Evolutionary conservation across 2,797 vertebrate genomes (phyloP).

Genomic region (Podarcis lilfordi): DNA sequence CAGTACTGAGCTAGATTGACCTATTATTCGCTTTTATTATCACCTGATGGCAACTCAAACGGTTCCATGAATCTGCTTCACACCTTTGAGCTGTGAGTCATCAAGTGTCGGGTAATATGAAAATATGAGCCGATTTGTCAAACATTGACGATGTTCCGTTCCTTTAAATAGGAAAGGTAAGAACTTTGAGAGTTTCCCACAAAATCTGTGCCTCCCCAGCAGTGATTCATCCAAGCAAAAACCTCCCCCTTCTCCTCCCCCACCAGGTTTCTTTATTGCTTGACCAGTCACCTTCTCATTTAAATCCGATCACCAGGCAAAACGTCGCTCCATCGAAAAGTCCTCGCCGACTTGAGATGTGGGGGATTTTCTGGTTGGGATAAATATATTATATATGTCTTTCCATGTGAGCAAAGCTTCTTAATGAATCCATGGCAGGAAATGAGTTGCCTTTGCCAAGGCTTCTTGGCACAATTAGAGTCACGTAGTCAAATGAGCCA

Average conservation of each 20-base stretch:
- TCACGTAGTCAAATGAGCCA: slow-evolving; percentile 66
- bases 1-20: too few species aligned
- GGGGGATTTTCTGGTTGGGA: slow-evolving; percentile 54
- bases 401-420: slow-evolving; percentile 72
- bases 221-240: slow-evolving; percentile 1
- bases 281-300: slow-evolving; percentile 9
- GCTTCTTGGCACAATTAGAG: slow-evolving; percentile 74
- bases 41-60: neutral
- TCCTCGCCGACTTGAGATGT: slow-evolving; percentile 54
- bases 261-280: neutral
- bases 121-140: neutral
- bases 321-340: slow-evolving; percentile 60
- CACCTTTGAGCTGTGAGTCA: neutral
- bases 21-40: neutral
- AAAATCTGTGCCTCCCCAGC: neutral
- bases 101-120: neutral
- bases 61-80: neutral
- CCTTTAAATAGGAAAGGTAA: slow-evolving; percentile 18
- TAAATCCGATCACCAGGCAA: slow-evolving; percentile 48
- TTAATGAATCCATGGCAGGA: slow-evolving; percentile 75
- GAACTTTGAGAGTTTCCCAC: neutral
- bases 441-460: slow-evolving; percentile 66
- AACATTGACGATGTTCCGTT: neutral
- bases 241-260: neutral
- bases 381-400: slow-evolving; percentile 58